Evolutionary conservation across 2,888 invertebrate genomes (phyloP), one percentile per base, ranked within the genome.

Genomic region (Synanthedon andrenaeformis): DNA sequence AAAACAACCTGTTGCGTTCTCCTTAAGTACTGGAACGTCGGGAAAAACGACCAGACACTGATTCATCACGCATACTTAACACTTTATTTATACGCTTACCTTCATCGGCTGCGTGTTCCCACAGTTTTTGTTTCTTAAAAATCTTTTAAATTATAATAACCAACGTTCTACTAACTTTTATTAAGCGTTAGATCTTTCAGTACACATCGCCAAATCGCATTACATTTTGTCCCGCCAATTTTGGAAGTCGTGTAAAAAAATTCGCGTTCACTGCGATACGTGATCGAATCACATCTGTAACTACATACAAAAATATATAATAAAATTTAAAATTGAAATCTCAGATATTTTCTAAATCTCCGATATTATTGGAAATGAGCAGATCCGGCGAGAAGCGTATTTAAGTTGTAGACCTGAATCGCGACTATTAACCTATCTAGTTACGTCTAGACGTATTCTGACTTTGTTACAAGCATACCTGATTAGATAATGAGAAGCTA

Each of bases 1-100:
- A 77, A 76, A 79, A 72, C 76, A 70, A 82, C 80, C 77, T 80
- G 80, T 80, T 78, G 80, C 72, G 59, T 65, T 69, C 64, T 62
- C 64, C 69, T 72, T 70, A 49, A 19, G 45, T n/a, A 65, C 67
- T 67, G 60, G 65, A 72, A 62, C 67, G 64, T 63, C 56, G 60
- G 61, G 45, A 14, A 45, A 45, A 45, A 45, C n/a, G 45, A 45
- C 45, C 8, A 13, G 14, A 45, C 35, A 14, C 45, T 45, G 14
- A 45, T 45, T 45, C 13, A 45, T 45, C 11, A 45, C 45, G 45
- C n/a, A 45, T 45, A 45, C 13, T 42, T 45, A 12, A 45, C 13
- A 45, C 13, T n/a, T 45, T 45, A 45, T 45, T 45, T 45, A 45
- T 45, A 13, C 13, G 45, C 14, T 45, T 8, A 35, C 45, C 45